These are phyloP conservation scores for Scylla paramamosain DNA, from an alignment of 1,140 invertebrate species.

Conservation along the genomic window DNA sequence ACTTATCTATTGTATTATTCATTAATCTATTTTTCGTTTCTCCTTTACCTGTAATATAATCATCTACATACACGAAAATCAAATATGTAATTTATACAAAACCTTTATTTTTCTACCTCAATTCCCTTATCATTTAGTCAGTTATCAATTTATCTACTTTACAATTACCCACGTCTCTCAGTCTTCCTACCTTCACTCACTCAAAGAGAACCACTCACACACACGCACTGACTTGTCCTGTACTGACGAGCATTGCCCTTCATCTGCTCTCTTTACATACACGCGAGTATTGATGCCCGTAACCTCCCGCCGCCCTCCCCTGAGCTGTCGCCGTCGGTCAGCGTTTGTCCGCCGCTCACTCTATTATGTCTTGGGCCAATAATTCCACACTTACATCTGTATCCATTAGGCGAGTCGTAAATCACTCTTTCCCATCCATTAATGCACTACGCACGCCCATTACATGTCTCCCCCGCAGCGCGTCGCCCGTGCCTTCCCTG, in stretches of 20 bases:
- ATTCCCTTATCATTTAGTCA: no score
- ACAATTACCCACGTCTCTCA: no score
- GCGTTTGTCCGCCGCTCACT: background rate
- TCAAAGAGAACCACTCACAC: background rate
- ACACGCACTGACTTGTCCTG: background rate
- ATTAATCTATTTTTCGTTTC: background rate
- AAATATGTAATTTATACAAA: no score
- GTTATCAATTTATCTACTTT: no score
- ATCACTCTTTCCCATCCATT: background rate
- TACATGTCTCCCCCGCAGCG: background rate
- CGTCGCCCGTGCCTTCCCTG: background rate
- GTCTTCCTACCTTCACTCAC: background rate
- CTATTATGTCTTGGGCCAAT: background rate
- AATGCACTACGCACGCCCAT: background rate
- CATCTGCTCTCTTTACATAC: no score
- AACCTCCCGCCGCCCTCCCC: no score
- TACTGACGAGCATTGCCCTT: no score
- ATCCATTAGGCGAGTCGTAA: background rate
- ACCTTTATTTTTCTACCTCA: no score
- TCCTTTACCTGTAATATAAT: background rate
- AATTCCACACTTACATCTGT: slow-evolving; percentile 11
- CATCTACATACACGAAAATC: no score
- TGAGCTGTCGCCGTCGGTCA: no score
- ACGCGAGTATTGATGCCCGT: no score
- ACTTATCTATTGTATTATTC: no score